Evolutionary conservation across 1,140 invertebrate genomes (phyloP).

Genomic region (Drosophila nasuta): DNA sequence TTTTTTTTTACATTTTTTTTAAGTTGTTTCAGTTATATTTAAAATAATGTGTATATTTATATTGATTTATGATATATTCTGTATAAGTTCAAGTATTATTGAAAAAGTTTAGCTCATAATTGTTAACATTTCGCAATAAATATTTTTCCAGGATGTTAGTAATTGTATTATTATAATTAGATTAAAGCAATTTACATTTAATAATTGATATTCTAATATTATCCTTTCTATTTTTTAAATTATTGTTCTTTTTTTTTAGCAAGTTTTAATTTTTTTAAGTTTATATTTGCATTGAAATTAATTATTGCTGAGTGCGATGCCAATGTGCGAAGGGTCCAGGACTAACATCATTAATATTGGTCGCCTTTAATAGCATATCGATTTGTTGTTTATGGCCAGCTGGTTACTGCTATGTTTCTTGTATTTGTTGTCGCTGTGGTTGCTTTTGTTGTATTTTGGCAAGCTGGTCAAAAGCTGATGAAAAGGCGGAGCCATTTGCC

Average conservation of each 20-base stretch:
- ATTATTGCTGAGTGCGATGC: constrained; percentile 3
- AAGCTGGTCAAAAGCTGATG: constrained; percentile 35
- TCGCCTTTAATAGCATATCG: constrained; percentile 65
- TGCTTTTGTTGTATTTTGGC: constrained; percentile 23
- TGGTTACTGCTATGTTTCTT: constrained; percentile 24
- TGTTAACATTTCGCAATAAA: too few relatives aligned
- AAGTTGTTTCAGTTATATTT: too few relatives aligned
- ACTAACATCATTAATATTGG: constrained; percentile 40
- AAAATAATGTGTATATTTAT: too few relatives aligned
- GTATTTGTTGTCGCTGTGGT: constrained; percentile 16
- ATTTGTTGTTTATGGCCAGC: constrained; percentile 61
- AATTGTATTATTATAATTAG: too few relatives aligned
- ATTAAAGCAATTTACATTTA: too few relatives aligned
- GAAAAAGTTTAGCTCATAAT: too few relatives aligned
- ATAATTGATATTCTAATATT: too few relatives aligned
- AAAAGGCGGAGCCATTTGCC: constrained; percentile 33
- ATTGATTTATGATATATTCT: too few relatives aligned
- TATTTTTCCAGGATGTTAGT: too few relatives aligned
- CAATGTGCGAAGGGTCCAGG: background rate
- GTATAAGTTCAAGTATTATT: too few relatives aligned
- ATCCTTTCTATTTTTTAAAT: background rate
- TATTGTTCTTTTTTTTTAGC: background rate
- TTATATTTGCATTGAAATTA: background rate
- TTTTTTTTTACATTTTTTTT: too few relatives aligned
- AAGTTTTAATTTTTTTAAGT: background rate